Conservation (phyloP, 2,113 vertebrate genomes). For the Numida meleagris region DNA sequence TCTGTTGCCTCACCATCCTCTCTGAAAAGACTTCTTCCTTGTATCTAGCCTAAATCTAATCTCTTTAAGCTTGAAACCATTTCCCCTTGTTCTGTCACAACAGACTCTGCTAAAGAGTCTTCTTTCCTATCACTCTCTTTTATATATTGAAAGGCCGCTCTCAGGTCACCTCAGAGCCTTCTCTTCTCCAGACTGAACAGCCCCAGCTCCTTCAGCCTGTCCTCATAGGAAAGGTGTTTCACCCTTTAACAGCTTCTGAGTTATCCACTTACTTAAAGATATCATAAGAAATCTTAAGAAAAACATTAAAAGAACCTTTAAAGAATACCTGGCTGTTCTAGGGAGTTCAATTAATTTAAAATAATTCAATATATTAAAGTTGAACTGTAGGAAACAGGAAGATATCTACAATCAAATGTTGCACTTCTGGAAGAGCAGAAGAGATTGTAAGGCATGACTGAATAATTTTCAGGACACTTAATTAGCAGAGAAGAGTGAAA, state of each 20-base stretch:
- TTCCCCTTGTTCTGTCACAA: too few relatives aligned
- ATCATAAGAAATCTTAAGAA: not conserved
- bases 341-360: not conserved
- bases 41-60: too few relatives aligned
- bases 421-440: not conserved
- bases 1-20: too few relatives aligned
- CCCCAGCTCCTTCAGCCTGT: too few relatives aligned
- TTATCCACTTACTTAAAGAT: not conserved
- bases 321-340: not conserved
- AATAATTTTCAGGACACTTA: not conserved
- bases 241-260: not conserved
- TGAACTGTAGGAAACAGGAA: not conserved
- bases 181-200: too few relatives aligned
- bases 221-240: too few relatives aligned
- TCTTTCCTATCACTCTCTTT: too few relatives aligned
- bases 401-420: not conserved
- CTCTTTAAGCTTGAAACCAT: too few relatives aligned
- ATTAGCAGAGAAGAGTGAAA: not conserved
- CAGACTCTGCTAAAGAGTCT: too few relatives aligned
- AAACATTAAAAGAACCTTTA: not conserved
- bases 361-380: accelerated
- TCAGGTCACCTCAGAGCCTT: too few relatives aligned
- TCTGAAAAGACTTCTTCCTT: too few relatives aligned
- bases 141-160: too few relatives aligned
- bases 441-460: not conserved